phyloP scores from a whole-genome alignment of 1,140 invertebrate genomes.

The Calosoma granatense region DNA sequence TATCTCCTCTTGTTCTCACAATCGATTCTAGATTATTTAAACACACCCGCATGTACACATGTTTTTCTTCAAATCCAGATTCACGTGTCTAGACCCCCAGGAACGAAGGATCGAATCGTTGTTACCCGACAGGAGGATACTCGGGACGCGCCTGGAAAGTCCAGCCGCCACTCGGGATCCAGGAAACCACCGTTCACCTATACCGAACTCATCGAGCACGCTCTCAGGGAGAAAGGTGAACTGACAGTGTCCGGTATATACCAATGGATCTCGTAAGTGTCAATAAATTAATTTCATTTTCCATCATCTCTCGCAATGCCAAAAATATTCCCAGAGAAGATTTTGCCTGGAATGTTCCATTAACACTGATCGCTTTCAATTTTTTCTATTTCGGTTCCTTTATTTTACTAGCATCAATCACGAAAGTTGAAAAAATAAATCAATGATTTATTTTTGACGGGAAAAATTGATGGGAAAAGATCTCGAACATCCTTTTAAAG shows the following conservation, averaged over 20 bases:
- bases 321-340: neutral
- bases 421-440: no score
- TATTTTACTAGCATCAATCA: no score
- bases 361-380: neutral
- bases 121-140: neutral
- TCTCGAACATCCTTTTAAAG: no score
- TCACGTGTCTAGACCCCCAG: no score
- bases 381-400: no score
- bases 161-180: constrained; percentile 32
- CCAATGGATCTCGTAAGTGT: constrained; percentile 84
- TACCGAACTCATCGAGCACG: constrained; percentile 78
- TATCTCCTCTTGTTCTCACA: no score
- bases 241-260: constrained; percentile 84
- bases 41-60: no score
- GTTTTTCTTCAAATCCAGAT: no score
- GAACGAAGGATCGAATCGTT: no score
- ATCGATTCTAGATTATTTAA: no score
- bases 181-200: constrained; percentile 78
- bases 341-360: neutral
- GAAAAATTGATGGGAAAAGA: no score
- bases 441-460: no score
- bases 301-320: neutral
- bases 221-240: constrained; percentile 69
- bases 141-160: neutral
- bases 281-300: constrained; percentile 1